Conservation (phyloP, 2,797 vertebrate species). For the Aplochiton taeniatus region DNA sequence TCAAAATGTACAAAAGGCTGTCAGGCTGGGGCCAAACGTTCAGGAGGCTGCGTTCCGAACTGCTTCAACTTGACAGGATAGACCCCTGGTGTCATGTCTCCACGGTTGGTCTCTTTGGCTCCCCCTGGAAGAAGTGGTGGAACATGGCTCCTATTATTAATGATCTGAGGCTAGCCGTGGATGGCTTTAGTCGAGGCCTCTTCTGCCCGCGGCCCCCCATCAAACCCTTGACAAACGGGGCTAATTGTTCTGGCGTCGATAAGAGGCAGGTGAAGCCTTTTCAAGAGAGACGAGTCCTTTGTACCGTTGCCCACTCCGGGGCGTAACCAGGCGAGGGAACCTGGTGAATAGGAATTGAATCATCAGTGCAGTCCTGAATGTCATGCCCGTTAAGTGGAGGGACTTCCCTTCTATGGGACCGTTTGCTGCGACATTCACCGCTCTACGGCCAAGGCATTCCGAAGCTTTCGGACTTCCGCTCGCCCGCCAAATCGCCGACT, state of each 20-base stretch:
- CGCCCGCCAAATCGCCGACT: not conserved
- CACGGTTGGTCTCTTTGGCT: not conserved
- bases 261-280: constrained; percentile 20
- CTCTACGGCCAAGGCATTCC: not conserved
- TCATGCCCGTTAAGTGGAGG: constrained; percentile 11
- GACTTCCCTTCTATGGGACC: constrained; percentile 7
- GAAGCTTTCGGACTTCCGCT: not conserved
- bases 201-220: constrained; percentile 17
- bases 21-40: not conserved
- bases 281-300: constrained; percentile 24
- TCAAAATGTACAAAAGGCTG: not conserved
- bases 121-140: not conserved
- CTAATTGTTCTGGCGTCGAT: constrained; percentile 38
- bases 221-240: constrained; percentile 25
- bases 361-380: constrained; percentile 21
- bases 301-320: constrained; percentile 19
- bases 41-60: not conserved
- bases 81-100: not conserved
- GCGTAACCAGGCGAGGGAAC: not conserved
- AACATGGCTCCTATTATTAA: constrained; percentile 22
- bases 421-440: constrained; percentile 4
- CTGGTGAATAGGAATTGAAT: constrained; percentile 24
- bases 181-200: constrained; percentile 29
- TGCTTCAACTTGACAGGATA: not conserved
- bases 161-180: not conserved